Evolutionary conservation across 2,888 invertebrate species (phyloP).

Genomic region (Synergus japonicus): DNA sequence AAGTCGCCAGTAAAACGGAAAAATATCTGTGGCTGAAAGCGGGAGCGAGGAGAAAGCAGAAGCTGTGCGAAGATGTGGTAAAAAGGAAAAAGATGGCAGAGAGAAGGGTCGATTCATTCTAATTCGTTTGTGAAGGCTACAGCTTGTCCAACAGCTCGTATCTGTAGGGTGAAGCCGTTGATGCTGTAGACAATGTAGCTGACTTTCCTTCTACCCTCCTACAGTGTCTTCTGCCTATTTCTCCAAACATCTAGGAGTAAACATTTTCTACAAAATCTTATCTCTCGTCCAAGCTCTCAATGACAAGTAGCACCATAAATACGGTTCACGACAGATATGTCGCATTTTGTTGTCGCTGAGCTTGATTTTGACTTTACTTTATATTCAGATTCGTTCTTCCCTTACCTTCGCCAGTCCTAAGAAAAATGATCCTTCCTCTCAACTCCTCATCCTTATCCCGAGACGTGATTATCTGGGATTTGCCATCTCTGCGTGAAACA

Average conservation of each 20-base stretch:
- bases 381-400: constrained; percentile 30
- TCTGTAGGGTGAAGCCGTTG: constrained; percentile 55
- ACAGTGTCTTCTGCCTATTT: constrained; percentile 42
- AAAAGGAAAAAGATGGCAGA: constrained; percentile 41
- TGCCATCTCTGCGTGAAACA: constrained; percentile 18
- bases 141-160: constrained; percentile 75
- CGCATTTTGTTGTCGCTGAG: constrained; percentile 52
- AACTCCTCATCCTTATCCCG: neutral
- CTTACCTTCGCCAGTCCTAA: neutral
- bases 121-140: constrained; percentile 75
- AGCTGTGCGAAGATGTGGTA: constrained; percentile 53
- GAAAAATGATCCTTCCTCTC: constrained; percentile 25
- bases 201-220: constrained; percentile 42
- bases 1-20: constrained; percentile 3
- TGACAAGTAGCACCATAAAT: constrained; percentile 70
- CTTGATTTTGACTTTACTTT: constrained; percentile 22
- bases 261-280: constrained; percentile 62
- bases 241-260: constrained; percentile 46
- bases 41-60: constrained; percentile 52
- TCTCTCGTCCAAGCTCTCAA: constrained; percentile 56
- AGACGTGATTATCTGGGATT: constrained; percentile 15
- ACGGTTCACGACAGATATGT: constrained; percentile 66
- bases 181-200: constrained; percentile 37
- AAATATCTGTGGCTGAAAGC: constrained; percentile 53
- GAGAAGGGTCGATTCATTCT: constrained; percentile 73